These are phyloP conservation scores for Anguilla pacifica DNA, from an alignment of 2,797 vertebrate species.

Conservation along the genomic window DNA sequence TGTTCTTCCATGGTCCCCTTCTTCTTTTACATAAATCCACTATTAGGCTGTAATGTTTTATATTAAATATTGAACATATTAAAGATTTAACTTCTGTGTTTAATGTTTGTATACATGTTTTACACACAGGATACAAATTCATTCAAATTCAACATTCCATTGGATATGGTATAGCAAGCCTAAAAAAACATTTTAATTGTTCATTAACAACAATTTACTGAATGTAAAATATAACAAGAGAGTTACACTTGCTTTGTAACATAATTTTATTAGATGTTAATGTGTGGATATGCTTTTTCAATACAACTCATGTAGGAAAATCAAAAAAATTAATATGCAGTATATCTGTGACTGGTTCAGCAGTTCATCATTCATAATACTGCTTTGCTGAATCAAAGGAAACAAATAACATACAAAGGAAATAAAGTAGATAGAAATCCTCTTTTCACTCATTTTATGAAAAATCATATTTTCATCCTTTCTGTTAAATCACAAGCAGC, in stretches of 20 bases:
- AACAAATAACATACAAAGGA: neutral
- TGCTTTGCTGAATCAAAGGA: neutral
- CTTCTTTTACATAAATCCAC: neutral
- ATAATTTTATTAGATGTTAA: constrained; percentile 8
- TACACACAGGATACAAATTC: neutral
- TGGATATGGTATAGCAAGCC: neutral
- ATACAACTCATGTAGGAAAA: neutral
- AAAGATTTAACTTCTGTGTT: neutral
- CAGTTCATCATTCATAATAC: neutral
- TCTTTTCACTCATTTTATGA: neutral
- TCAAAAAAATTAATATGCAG: neutral
- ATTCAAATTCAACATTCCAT: neutral
- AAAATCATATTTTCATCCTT: neutral
- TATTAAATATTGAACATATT: neutral
- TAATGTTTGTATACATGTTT: neutral
- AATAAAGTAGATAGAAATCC: neutral
- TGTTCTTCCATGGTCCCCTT: neutral
- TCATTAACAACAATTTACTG: neutral
- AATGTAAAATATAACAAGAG: neutral
- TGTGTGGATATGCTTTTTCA: neutral
- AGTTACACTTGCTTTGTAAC: constrained; percentile 2
- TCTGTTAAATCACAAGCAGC: neutral
- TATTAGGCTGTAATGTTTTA: neutral
- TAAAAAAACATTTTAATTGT: neutral
- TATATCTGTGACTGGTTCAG: neutral